A percentile compares a stretch with the other conserved stretches of the same genome.
Conservation (phyloP, 2,113 vertebrate genomes). For the Macrotis lagotis region DNA sequence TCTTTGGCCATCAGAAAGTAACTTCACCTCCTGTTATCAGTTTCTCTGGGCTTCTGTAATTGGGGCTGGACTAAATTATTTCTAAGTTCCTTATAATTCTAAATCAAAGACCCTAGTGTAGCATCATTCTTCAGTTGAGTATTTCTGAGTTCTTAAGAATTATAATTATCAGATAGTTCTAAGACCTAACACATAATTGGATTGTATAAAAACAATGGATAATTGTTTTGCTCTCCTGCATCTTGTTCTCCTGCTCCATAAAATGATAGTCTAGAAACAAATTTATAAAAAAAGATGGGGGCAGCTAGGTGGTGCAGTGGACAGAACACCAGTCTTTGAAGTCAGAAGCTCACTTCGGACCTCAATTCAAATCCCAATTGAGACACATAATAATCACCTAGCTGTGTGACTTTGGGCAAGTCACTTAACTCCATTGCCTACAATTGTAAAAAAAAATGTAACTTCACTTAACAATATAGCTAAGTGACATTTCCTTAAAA, state of each 20-base stretch:
- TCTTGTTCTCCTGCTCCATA: conserved; percentile 28
- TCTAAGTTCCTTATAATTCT: not conserved
- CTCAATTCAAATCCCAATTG: too few species aligned
- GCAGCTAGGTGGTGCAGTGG: too few species aligned
- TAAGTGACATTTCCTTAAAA: conserved; percentile 25
- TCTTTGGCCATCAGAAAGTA: not conserved
- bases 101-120: not conserved
- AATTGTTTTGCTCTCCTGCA: rapidly evolving
- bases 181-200: conserved; percentile 26
- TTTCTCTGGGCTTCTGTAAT: not conserved
- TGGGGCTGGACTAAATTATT: not conserved
- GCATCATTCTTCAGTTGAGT: not conserved
- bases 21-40: not conserved
- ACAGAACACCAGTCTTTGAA: too few species aligned
- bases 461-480: not conserved
- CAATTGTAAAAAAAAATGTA: conserved; percentile 24
- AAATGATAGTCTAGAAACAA: conserved; percentile 16
- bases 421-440: too few species aligned
- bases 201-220: conserved; percentile 19
- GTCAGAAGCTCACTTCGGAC: too few species aligned
- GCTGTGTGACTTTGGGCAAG: too few species aligned
- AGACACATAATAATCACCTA: too few species aligned
- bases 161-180: conserved; percentile 46
- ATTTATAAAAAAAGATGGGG: conserved; percentile 11
- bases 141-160: conserved; percentile 14